Conservation (phyloP, 2,113 vertebrate species). For the Pantherophis guttatus region DNA sequence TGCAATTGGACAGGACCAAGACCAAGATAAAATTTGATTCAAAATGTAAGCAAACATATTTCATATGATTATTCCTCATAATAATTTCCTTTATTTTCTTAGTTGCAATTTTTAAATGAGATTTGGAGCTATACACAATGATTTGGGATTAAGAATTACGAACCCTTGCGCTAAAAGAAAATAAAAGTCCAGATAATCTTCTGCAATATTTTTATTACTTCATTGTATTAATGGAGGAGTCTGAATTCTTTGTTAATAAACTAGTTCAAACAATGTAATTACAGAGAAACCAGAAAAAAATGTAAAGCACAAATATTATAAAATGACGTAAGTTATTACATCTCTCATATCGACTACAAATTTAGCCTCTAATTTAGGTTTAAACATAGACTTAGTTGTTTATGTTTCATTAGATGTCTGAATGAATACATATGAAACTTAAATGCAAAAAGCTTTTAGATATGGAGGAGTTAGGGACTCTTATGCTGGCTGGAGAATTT, state of each 20-base stretch:
- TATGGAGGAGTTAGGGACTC: neutral
- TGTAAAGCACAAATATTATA: neutral
- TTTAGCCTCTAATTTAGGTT: neutral
- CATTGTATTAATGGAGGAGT: neutral
- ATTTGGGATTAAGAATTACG: neutral
- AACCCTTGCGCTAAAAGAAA: neutral
- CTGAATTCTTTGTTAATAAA: too few species aligned
- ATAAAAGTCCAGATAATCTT: neutral
- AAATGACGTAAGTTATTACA: neutral
- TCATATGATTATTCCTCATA: neutral
- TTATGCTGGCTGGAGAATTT: neutral
- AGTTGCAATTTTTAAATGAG: neutral
- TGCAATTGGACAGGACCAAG: neutral
- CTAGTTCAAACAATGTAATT: neutral
- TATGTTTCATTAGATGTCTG: neutral
- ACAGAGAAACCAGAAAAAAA: neutral
- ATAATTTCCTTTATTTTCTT: neutral
- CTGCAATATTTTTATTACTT: neutral
- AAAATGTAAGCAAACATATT: neutral
- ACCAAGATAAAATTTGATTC: neutral
- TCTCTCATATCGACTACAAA: neutral
- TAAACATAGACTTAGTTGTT: neutral
- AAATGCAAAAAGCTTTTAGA: neutral
- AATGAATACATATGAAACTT: neutral
- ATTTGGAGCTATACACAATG: neutral